Evolutionary conservation across 1,140 invertebrate genomes (phyloP).

Genomic region (Nasonia longicornis): DNA sequence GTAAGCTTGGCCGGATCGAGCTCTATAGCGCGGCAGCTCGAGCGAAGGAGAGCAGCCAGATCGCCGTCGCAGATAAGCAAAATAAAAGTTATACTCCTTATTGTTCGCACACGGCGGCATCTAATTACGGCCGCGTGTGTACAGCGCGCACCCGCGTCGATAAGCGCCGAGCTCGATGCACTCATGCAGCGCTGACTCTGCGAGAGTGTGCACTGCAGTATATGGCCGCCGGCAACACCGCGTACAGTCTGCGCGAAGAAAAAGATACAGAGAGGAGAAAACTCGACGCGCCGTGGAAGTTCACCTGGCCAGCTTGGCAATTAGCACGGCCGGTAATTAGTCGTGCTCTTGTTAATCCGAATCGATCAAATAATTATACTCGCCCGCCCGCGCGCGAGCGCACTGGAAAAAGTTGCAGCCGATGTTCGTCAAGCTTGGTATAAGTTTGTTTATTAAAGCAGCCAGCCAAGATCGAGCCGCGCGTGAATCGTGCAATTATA

Average conservation of each 20-base stretch:
- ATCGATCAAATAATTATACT: slow-evolving; percentile 43
- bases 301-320: slow-evolving; percentile 38
- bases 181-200: background rate
- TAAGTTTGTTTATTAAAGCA: background rate
- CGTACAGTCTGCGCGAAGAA: background rate
- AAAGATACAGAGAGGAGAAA: slow-evolving; percentile 15
- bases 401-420: background rate
- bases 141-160: slow-evolving; percentile 42
- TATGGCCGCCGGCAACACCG: background rate
- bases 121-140: slow-evolving; percentile 60
- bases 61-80: slow-evolving; percentile 61
- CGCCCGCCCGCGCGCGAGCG: background rate
- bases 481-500: slow-evolving; percentile 8
- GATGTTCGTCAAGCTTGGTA: background rate
- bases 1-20: slow-evolving; percentile 20
- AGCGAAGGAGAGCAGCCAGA: slow-evolving; percentile 52
- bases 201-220: background rate
- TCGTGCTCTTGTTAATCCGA: slow-evolving; percentile 45
- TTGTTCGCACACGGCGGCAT: slow-evolving; percentile 62
- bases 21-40: background rate
- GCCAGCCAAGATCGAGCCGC: background rate
- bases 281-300: slow-evolving; percentile 14
- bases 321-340: slow-evolving; percentile 40
- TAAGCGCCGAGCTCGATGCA: background rate
- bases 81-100: slow-evolving; percentile 67